Conservation (phyloP, 2,888 invertebrate genomes). For the Amiota mariae region DNA sequence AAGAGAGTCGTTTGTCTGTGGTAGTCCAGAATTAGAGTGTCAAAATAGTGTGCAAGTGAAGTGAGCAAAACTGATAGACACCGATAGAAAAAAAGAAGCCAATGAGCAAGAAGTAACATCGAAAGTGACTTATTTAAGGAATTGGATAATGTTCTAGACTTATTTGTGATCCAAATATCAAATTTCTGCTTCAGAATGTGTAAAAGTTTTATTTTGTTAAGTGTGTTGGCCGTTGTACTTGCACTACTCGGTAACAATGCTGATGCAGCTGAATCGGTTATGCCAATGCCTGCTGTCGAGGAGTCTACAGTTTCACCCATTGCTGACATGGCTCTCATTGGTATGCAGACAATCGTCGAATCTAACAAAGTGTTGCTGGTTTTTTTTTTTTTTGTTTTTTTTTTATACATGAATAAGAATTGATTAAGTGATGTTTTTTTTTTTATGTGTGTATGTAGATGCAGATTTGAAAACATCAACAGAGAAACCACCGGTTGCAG, state of each 20-base stretch:
- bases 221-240: slow-evolving; percentile 38
- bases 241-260: slow-evolving; percentile 36
- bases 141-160: slow-evolving; percentile 19
- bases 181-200: slow-evolving; percentile 2
- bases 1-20: slow-evolving; percentile 65
- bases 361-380: slow-evolving; percentile 33
- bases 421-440: slow-evolving; percentile 29
- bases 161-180: neutral
- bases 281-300: slow-evolving; percentile 43
- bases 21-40: slow-evolving; percentile 43
- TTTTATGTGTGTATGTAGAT: slow-evolving; percentile 30
- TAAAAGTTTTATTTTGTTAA: slow-evolving; percentile 47
- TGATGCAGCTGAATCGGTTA: slow-evolving; percentile 36
- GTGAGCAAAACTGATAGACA: slow-evolving; percentile 5
- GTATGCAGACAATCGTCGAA: slow-evolving; percentile 52
- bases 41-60: neutral
- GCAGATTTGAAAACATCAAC: slow-evolving; percentile 48
- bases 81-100: slow-evolving; percentile 31
- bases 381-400: slow-evolving; percentile 53
- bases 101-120: neutral
- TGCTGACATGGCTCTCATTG: slow-evolving; percentile 62
- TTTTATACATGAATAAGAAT: slow-evolving; percentile 16
- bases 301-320: slow-evolving; percentile 65
- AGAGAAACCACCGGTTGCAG: slow-evolving; percentile 49
- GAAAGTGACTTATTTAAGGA: neutral